Evolutionary conservation across 2,113 vertebrate species (phyloP).

Genomic region (Cricetomys ansorgei): DNA sequence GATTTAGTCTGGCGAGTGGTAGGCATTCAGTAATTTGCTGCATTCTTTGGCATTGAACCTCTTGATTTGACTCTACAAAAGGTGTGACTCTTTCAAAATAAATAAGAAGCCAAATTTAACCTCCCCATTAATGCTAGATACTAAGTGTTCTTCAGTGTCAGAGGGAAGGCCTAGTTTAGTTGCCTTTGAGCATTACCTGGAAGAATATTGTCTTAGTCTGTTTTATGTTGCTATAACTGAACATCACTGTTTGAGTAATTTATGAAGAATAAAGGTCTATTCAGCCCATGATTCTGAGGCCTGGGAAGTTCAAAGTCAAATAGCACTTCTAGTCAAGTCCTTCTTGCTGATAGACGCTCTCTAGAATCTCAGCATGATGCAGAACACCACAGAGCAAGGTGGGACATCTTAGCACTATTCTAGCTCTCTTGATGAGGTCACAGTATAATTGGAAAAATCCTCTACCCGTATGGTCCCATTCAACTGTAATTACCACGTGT

Average conservation of each 20-base stretch:
- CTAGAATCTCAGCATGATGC: background rate
- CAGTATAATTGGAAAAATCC: background rate
- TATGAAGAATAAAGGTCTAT: background rate
- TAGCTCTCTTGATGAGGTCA: background rate
- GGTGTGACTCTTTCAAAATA: background rate
- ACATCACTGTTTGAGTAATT: background rate
- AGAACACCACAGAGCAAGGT: background rate
- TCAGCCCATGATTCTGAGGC: background rate
- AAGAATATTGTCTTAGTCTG: background rate
- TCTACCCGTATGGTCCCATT: background rate
- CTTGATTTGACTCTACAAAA: background rate
- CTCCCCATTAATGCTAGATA: background rate
- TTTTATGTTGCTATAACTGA: background rate
- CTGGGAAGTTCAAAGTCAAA: background rate
- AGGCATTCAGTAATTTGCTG: background rate
- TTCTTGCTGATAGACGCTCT: background rate
- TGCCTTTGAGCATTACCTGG: background rate
- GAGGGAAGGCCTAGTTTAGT: background rate
- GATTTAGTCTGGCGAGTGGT: background rate
- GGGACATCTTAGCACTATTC: background rate
- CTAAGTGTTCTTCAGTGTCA: background rate
- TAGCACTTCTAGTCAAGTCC: background rate
- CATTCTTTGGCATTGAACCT: background rate
- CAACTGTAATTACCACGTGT: background rate
- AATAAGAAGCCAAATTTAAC: slow-evolving; percentile 19